Percentiles rank a stretch among this genome's conserved stretches.
phyloP scores from a whole-genome alignment of 2,113 vertebrate genomes.

The Apaloderma vittatum region DNA sequence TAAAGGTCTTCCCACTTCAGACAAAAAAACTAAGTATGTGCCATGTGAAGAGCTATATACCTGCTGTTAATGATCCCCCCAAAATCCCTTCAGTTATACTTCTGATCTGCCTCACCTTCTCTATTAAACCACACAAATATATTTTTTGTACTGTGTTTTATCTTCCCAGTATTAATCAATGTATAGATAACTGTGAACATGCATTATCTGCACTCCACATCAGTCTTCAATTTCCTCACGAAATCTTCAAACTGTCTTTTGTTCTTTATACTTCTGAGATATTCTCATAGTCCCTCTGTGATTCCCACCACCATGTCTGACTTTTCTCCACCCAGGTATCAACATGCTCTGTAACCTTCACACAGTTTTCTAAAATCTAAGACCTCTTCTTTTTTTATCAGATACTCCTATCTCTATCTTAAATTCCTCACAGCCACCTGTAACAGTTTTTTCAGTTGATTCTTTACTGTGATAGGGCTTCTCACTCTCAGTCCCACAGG shows the following conservation, averaged over 20 bases:
- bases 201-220: neutral
- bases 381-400: neutral
- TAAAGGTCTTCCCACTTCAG: neutral
- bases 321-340: neutral
- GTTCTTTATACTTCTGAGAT: neutral
- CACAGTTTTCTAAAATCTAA: neutral
- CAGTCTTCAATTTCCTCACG: neutral
- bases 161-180: neutral
- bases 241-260: neutral
- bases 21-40: neutral
- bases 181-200: neutral
- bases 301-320: neutral
- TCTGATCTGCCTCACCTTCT: neutral
- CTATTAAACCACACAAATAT: neutral
- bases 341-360: accelerated
- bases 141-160: neutral
- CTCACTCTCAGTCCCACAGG: neutral
- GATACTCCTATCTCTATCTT: neutral
- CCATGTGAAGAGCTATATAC: neutral
- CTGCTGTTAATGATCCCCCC: neutral
- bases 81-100: neutral
- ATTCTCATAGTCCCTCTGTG: neutral
- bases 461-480: neutral
- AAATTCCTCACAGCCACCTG: neutral
- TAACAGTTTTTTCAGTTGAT: neutral